Base-by-base conservation (phyloP, 2,113 vertebrate genomes). In the Cyanoramphus novaezelandiae region DNA sequence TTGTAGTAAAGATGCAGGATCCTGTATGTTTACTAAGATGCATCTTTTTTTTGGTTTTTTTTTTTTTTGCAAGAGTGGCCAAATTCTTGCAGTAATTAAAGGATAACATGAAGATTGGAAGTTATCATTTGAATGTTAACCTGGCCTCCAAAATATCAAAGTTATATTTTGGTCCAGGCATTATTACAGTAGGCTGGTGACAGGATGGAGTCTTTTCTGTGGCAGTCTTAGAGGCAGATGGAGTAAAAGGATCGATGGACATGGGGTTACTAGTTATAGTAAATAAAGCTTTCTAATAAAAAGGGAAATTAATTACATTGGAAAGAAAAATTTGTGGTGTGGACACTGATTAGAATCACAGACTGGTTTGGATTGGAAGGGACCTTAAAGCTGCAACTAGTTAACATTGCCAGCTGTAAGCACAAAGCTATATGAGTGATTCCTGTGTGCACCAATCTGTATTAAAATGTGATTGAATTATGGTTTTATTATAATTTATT, bases 251-350 rank as follows among this genome's bases (percentile, higher is more conserved):
- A 3, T 53, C 43, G 14, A 2, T 0, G 14, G 44, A 7, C 13
- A 1, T 6, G 33, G n/a, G 15, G 14, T 29, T 47, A 11, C 41
- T 76, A 0, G 3, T 2, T 9, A 9, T 35, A 27, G 23, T 6
- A 33, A 68, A 60, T n/a, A 55, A 47, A 49, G 6, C 57, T 80
- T 50, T 27, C 13, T 67, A 16, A 47, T 47, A 24, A 65, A 79
- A 53, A 50, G 19, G 29, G 70, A 43, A 62, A 35, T 53, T 4
- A 39, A 52, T 37, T 60, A 18, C 50, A 10, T n/a, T 7, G 23
- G 55, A 65, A 53, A 37, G 46, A 72, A 31, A 59, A 79, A 21
- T 10, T 0, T 16, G 29, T 14, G 11, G 5, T 12, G 53, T 24
- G 39, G 31, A 13, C 53, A 3, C 19, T 15, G 23, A 25, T 68